Evolutionary conservation across 2,113 vertebrate species (phyloP).

Genomic region (Tringa solitaria): DNA sequence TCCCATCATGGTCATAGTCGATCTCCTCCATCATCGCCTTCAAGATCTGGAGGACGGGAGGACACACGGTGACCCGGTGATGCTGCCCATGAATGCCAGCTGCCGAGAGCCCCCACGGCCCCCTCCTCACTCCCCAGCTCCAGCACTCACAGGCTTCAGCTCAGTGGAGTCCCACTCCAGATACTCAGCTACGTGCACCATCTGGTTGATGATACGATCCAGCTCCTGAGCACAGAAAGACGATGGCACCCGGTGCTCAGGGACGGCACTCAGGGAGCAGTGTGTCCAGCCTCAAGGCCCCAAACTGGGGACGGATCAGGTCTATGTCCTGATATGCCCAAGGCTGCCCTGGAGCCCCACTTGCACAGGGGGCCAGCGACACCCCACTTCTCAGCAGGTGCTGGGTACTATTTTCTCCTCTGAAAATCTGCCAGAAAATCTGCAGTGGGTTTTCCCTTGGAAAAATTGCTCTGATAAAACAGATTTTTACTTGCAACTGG

Average conservation of each 20-base stretch:
- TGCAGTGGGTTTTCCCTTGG: neutral
- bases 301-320: accelerated
- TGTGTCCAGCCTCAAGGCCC: neutral
- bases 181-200: slow-evolving; percentile 94
- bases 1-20: slow-evolving; percentile 87
- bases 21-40: slow-evolving; percentile 85
- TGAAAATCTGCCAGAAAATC: neutral
- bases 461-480: neutral
- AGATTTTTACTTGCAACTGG: neutral
- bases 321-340: accelerated
- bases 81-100: accelerated
- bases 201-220: slow-evolving; percentile 93
- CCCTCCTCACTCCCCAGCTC: neutral
- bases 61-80: accelerated
- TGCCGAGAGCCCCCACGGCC: accelerated
- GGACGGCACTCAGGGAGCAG: accelerated
- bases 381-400: neutral
- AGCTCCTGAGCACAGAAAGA: slow-evolving; percentile 74
- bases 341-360: accelerated
- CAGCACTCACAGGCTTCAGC: slow-evolving; percentile 80
- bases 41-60: slow-evolving; percentile 69
- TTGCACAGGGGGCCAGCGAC: accelerated
- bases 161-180: slow-evolving; percentile 95
- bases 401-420: neutral
- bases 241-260: accelerated